Base-by-base conservation (phyloP, 2,888 invertebrate genomes). In the Sphaerophoria rueppellii region DNA sequence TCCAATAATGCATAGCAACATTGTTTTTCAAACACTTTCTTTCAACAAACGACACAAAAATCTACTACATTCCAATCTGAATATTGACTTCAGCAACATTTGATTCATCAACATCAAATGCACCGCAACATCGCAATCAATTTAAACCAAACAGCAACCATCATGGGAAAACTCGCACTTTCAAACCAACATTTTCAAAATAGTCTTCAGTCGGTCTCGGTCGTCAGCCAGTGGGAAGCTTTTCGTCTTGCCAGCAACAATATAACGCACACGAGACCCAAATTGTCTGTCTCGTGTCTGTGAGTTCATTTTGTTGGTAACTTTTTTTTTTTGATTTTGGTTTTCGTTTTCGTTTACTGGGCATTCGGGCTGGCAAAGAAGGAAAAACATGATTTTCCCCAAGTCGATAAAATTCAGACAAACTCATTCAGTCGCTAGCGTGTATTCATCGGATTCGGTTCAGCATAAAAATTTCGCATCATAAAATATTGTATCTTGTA, bases 91-190 rank as follows among this genome's bases (percentile, higher is more conserved):
- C 48, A n/a, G 50, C 79, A 79, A 73, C 73, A 69, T 79, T 46
- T 4, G 24, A 50, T 6, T 9, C 9, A 43, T 43, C 9, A 54
- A 32, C 32, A 54, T 48, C 24, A 32, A 37, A 57, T 55, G 11
- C 12, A 34, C 32, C 16, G 34, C 43, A 4, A n/a, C 58, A 71
- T 16, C 60, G 12, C 60, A 43, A 6, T 6, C 5, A 7, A 4
- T 24, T 32, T 3, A 1, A 40, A 11, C 69, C 54, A 65, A 34
- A 75, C 77, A 69, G 69, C 40, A 48, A 60, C 79, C 83, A 72
- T 75, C 83, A 83, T 83, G 79, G 83, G 75, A 83, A 83, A 83
- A 83, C 79, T 83, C 75, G 71, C 75, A 83, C 83, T 79, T 79
- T 83, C 69, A 79, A 72, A 16, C 50, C 65, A 65, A 65, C 50